Evolutionary conservation across 1,140 invertebrate genomes (phyloP).

Genomic region (Stegodyphus dumicola): DNA sequence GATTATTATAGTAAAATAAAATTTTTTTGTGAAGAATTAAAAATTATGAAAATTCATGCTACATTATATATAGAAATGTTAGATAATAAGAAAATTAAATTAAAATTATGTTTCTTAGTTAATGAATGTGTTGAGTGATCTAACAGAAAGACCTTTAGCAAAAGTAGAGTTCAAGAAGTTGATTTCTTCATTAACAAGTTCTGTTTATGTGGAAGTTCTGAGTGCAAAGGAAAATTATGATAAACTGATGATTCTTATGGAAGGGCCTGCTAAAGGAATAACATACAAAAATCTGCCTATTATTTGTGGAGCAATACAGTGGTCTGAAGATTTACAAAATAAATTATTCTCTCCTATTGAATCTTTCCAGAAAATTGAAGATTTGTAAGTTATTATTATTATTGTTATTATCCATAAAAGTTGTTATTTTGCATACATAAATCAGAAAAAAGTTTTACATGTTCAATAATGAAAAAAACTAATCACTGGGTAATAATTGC

Average conservation of each 20-base stretch:
- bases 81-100: no score
- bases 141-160: slow-evolving; percentile 9
- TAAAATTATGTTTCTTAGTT: slow-evolving; percentile 8
- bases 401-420: not conserved
- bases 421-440: no score
- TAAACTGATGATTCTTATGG: not conserved
- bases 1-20: no score
- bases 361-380: not conserved
- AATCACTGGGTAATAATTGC: no score
- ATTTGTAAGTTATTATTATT: slow-evolving; percentile 31
- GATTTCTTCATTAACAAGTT: not conserved
- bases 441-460: no score
- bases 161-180: slow-evolving; percentile 25
- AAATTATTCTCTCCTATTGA: slow-evolving; percentile 9
- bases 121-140: not conserved
- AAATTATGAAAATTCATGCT: no score
- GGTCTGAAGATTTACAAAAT: slow-evolving; percentile 14
- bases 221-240: slow-evolving; percentile 18
- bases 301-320: slow-evolving; percentile 31
- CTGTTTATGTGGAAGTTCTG: slow-evolving; percentile 18
- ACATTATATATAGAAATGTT: no score
- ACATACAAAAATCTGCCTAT: slow-evolving; percentile 33
- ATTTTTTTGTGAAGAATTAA: no score
- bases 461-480: no score
- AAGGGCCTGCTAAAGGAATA: not conserved